phyloP scores from a whole-genome alignment of 2,113 vertebrate genomes.

The Tragelaphus imberbis region DNA sequence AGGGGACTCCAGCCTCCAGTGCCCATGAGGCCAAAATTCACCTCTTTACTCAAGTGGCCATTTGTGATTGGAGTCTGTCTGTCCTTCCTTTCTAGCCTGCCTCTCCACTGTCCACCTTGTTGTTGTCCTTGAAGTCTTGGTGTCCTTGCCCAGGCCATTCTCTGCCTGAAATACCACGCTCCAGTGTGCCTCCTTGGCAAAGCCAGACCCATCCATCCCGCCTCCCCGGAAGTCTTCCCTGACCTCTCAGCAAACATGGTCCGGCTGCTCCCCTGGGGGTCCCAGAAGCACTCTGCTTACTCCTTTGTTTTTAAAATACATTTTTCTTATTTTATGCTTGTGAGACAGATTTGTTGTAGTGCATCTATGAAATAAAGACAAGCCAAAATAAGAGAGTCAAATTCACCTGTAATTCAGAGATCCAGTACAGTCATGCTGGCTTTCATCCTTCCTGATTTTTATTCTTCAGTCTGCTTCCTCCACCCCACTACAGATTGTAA shows the following conservation, averaged over 20 bases:
- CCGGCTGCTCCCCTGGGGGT: not conserved
- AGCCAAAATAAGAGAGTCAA: not conserved
- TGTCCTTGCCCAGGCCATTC: not conserved
- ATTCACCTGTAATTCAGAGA: no score
- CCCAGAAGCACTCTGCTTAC: not conserved
- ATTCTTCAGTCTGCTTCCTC: no score
- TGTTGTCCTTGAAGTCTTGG: fast-evolving
- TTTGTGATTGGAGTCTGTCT: not conserved
- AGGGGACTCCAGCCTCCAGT: not conserved
- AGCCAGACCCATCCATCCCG: not conserved
- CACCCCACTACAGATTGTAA: no score
- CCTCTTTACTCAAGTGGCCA: not conserved
- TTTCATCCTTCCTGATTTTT: not conserved
- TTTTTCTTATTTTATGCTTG: not conserved
- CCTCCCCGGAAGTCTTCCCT: not conserved
- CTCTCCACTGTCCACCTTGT: not conserved
- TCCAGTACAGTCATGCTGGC: fast-evolving
- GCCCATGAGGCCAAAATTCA: not conserved
- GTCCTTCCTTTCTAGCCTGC: not conserved
- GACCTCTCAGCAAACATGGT: not conserved
- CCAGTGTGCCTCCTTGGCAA: not conserved
- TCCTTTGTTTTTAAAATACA: not conserved
- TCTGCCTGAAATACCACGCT: not conserved
- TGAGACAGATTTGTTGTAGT: not conserved
- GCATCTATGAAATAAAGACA: not conserved